Evolutionary conservation across 2,888 invertebrate genomes (phyloP), one percentile per base, ranked within the genome.

Genomic region (Scaptomyza cyrtandrae): DNA sequence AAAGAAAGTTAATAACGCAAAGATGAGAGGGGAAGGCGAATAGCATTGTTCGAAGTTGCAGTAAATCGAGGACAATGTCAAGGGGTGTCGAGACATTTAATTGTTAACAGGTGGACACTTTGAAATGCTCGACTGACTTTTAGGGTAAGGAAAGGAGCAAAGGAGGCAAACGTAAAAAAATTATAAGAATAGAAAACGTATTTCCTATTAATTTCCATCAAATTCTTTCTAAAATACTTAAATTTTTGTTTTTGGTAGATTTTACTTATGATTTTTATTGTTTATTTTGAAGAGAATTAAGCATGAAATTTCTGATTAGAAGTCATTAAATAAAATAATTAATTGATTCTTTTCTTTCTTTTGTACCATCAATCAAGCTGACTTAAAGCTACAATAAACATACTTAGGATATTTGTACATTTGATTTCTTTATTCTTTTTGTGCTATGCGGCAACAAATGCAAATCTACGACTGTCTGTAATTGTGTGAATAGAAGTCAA

Each of bases 401-500:
- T 37, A n/a, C 6, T 37, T 13, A 37, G 11, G 33, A 1, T 6
- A 1, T 1, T 39, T 14, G 0, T 7, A 49, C 13, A 16, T 49
- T 10, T n/a, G n/a, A 35, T 35, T 50, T 4, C 6, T 50, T 50
- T 3, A 50, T 6, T 9, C 7, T 48, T 31, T 49, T 50, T 9
- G 33, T 50, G 19, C 11, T 49, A 16, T 49, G 48, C 33, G 33
- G 16, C 49, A 13, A 19, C 46, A 71, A 78, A 81, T 83, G 74
- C 73, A 86, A 86, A 80, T 74, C 65, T 4, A 61, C 50, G 19
- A 43, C 35, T 57, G 60, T 52, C 64, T 68, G 63, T 81, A 89
- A 89, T 89, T 86, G 87, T 88, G 87, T 88, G 89, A 88, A 84
- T 88, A 80, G 82, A 78, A 84, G 79, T 70, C 72, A 80, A 86